Base-by-base conservation (phyloP, 2,113 vertebrate genomes). In the Origma solitaria region DNA sequence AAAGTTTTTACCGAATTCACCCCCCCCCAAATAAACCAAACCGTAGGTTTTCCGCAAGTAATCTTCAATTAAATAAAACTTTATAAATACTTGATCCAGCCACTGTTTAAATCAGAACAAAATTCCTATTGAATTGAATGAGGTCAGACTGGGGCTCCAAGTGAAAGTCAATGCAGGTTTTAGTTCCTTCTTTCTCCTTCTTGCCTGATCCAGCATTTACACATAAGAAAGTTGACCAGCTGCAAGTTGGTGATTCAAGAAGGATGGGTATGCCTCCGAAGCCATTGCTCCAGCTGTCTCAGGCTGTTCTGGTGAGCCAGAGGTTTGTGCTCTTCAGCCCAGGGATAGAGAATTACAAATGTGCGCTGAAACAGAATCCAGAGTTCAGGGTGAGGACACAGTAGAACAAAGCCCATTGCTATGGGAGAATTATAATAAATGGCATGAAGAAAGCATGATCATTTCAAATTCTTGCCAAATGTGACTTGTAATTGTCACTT, bases 351-450 rank as follows among this genome's bases (percentile, higher is more conserved):
- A 86, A 82, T 93, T 94, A 92, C 65, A 88, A 92, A 94, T 79
- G 80, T 93, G 40, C 42, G 45, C 76, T 94, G 96, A 96, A 96
- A 96, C 57, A 91, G 80, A 84, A 96, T n/a, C 80, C 60, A n/a
- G 82, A 84, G 95, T 94, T 97, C 95, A 95, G 88, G 51, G 44
- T 92, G 57, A 96, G 94, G 92, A 96, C 95, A 96, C 61, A 68
- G 49, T 4, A 86, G 76, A 96, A 96, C 65, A 91, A 95, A 96
- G 72, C 33, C 90, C 57, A 57, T 38, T 84, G 76, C 80, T 78
- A 54, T 93, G 90, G 90, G 79, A 94, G 85, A 95, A 88, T 78
- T 88, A 81, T 66, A 91, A 86, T 86, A 95, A 97, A 93, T 77
- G 51, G 88, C 85, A 92, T 51, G 88, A 86, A 83, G 64, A 83